A percentile compares a stretch with the other conserved stretches of the same genome.
These are phyloP conservation scores for Lacerta agilis DNA, from an alignment of 2,797 vertebrate genomes.

Conservation along the genomic window DNA sequence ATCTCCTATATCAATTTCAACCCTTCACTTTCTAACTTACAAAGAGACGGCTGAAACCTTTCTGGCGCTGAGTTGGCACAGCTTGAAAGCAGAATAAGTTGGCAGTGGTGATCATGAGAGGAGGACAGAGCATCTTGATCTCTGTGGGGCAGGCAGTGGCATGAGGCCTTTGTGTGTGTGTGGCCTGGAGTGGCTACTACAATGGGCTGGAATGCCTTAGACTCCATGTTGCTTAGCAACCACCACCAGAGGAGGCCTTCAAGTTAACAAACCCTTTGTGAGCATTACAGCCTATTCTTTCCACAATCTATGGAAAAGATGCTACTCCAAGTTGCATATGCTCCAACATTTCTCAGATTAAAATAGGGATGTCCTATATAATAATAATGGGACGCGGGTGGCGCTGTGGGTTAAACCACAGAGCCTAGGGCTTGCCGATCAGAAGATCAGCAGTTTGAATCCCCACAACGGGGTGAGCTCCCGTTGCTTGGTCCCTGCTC, in stretches of 20 bases:
- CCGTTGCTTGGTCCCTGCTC: too few species aligned
- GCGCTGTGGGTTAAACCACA: too few species aligned
- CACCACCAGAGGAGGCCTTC: neutral
- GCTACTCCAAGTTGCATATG: too few species aligned
- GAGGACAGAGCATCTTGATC: too few species aligned
- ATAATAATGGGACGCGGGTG: too few species aligned
- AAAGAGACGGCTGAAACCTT: neutral
- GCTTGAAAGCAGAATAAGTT: neutral
- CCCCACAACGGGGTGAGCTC: too few species aligned
- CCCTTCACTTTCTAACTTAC: neutral
- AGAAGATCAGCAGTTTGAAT: too few species aligned
- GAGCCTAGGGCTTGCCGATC: too few species aligned
- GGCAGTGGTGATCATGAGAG: too few species aligned
- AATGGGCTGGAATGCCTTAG: neutral
- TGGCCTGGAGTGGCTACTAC: neutral
- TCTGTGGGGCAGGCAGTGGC: neutral
- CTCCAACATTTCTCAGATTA: too few species aligned
- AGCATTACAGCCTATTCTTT: neutral
- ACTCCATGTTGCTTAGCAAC: neutral
- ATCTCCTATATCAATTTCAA: neutral
- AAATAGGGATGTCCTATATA: too few species aligned
- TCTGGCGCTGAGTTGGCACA: neutral
- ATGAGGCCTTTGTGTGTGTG: neutral
- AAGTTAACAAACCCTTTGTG: neutral
- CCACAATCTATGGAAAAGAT: too few species aligned